Evolutionary conservation across 2,797 vertebrate genomes (phyloP).

Genomic region (Helarctos malayanus): DNA sequence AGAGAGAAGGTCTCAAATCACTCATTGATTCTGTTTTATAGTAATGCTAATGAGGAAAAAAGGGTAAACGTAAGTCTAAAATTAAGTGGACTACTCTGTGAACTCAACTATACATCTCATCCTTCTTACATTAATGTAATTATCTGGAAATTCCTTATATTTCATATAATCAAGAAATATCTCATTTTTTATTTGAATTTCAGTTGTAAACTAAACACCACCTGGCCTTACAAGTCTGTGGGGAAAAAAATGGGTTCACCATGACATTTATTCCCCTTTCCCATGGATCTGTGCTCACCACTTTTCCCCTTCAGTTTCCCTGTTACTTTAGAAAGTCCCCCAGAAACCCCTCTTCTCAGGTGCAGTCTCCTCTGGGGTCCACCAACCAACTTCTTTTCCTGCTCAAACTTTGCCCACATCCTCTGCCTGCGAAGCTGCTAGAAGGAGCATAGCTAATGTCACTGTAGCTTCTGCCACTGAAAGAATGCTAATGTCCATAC

Average conservation of each 20-base stretch:
- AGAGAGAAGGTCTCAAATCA: not conserved
- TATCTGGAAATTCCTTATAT: slow-evolving; percentile 59
- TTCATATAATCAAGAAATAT: slow-evolving; percentile 33
- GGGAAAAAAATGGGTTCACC: not conserved
- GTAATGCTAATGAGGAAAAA: slow-evolving; percentile 32
- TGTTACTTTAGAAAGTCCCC: not conserved
- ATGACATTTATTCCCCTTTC: not conserved
- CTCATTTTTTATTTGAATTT: slow-evolving; percentile 49
- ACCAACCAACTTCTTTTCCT: not conserved
- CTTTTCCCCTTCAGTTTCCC: not conserved
- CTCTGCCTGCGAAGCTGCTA: not conserved
- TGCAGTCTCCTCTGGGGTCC: not conserved
- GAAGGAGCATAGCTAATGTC: not conserved
- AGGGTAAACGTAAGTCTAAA: slow-evolving; percentile 54
- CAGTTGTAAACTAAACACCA: slow-evolving; percentile 45
- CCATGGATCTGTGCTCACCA: not conserved
- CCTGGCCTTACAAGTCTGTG: not conserved
- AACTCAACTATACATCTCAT: slow-evolving; percentile 57
- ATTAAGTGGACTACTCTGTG: slow-evolving; percentile 37
- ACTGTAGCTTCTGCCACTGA: not conserved
- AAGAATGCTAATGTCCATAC: not conserved
- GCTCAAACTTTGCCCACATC: not conserved
- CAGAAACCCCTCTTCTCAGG: not conserved
- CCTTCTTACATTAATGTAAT: slow-evolving; percentile 49
- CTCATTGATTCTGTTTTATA: slow-evolving; percentile 68